Evolutionary conservation across 2,113 vertebrate species (phyloP).

Genomic region (Sminthopsis crassicaudata): DNA sequence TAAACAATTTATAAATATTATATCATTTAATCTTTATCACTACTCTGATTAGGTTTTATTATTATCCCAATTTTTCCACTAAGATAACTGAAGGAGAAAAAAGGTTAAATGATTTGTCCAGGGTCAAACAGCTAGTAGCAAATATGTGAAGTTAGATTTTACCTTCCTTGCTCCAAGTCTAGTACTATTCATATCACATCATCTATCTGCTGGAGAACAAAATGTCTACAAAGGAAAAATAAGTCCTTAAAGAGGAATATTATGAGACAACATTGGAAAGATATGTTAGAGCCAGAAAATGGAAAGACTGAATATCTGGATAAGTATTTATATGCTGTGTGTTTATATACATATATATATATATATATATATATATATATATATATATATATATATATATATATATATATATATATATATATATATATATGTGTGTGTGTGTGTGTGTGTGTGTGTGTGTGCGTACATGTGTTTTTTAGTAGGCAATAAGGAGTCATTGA

Average conservation of each 20-base stretch:
- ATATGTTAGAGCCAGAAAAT: not conserved
- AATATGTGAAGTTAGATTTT: not conserved
- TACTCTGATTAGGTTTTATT: not conserved
- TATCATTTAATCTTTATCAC: conserved; percentile 1
- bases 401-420: not conserved
- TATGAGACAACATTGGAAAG: not conserved
- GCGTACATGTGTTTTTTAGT: not conserved
- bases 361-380: not conserved
- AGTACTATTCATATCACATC: not conserved
- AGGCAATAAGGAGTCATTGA: not conserved
- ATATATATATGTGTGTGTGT: not conserved
- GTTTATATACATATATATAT: not conserved
- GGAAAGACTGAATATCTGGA: not conserved
- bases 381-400: not conserved
- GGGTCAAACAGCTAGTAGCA: not conserved
- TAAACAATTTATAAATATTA: not conserved
- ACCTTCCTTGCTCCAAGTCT: not conserved
- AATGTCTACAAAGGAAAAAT: not conserved
- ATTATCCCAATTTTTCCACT: not conserved
- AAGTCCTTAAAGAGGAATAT: not conserved
- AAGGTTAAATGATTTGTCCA: not conserved
- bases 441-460: not conserved
- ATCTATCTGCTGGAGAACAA: not conserved
- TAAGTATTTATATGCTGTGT: not conserved
- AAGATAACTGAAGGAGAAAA: not conserved